phyloP scores from a whole-genome alignment of 1,140 invertebrate species.

The Drosophila grimshawi region DNA sequence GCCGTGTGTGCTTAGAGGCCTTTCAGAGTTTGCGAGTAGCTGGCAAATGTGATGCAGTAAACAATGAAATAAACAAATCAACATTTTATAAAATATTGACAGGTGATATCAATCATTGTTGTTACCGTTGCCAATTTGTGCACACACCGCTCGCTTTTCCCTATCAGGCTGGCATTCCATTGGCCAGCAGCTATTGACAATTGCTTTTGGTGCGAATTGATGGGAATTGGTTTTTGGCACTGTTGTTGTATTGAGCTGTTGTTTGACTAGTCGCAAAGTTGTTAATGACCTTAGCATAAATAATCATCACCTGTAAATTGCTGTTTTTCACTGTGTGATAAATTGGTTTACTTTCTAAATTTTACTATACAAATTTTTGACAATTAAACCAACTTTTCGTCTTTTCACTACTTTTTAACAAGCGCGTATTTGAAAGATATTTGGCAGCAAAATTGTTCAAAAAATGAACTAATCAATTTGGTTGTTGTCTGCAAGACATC shows the following conservation, averaged over 20 bases:
- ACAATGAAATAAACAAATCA: constrained; percentile 81
- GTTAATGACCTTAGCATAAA: constrained; percentile 42
- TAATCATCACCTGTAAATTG: constrained; percentile 4
- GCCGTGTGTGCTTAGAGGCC: constrained; percentile 12
- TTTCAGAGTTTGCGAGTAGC: constrained; percentile 16
- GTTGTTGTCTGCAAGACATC: neutral
- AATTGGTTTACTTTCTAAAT: neutral
- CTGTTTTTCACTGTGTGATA: neutral
- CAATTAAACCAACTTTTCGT: neutral
- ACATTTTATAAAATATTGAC: constrained; percentile 82
- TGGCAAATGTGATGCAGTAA: constrained; percentile 71
- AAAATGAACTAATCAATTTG: neutral
- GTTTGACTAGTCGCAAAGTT: constrained; percentile 65
- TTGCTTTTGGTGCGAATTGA: constrained; percentile 29
- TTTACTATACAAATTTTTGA: neutral
- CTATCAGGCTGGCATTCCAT: neutral
- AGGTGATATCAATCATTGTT: constrained; percentile 75
- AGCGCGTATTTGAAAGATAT: neutral
- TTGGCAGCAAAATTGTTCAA: neutral
- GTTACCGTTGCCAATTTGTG: constrained; percentile 4
- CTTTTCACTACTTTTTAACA: too few relatives aligned
- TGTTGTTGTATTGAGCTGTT: constrained; percentile 14
- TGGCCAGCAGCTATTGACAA: constrained; percentile 27
- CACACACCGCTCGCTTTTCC: too few relatives aligned
- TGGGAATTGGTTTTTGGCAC: constrained; percentile 30